A percentile compares a stretch with the other conserved stretches of the same genome.
Evolutionary conservation across 2,113 vertebrate species (phyloP).

Genomic region (Gymnocephalus cernua): DNA sequence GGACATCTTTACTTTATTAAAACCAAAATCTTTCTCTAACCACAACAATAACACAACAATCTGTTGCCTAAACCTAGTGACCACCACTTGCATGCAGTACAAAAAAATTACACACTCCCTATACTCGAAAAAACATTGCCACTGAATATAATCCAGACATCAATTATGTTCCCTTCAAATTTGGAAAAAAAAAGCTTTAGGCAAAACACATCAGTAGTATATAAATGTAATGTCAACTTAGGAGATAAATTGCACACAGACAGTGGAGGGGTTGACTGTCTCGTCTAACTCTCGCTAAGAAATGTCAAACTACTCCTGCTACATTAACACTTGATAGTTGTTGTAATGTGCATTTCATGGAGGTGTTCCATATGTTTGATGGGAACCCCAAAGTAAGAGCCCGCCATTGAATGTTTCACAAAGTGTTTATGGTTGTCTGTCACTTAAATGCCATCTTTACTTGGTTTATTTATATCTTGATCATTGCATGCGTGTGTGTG

Average conservation of each 20-base stretch:
- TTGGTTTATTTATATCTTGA: constrained; percentile 77
- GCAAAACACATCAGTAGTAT: neutral
- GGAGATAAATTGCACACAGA: neutral
- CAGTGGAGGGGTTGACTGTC: neutral
- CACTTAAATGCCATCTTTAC: constrained; percentile 74
- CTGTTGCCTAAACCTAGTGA: neutral
- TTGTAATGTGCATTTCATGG: neutral
- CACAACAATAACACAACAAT: too few species aligned
- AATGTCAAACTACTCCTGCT: neutral
- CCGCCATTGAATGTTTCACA: constrained; percentile 46
- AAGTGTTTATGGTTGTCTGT: constrained; percentile 69
- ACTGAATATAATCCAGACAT: neutral
- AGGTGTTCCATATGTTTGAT: constrained; percentile 36
- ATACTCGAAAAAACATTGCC: neutral
- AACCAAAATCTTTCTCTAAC: neutral
- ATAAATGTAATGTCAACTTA: neutral
- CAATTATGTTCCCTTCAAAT: neutral
- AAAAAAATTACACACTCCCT: neutral
- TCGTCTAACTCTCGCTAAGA: constrained; percentile 5
- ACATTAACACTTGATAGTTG: neutral
- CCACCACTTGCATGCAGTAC: neutral
- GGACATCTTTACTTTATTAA: neutral
- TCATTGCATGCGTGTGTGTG: constrained; percentile 48
- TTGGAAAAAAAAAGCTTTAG: neutral
- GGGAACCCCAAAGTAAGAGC: constrained; percentile 55